phyloP scores from a whole-genome alignment of 2,113 vertebrate species.

The Eulemur rufifrons region DNA sequence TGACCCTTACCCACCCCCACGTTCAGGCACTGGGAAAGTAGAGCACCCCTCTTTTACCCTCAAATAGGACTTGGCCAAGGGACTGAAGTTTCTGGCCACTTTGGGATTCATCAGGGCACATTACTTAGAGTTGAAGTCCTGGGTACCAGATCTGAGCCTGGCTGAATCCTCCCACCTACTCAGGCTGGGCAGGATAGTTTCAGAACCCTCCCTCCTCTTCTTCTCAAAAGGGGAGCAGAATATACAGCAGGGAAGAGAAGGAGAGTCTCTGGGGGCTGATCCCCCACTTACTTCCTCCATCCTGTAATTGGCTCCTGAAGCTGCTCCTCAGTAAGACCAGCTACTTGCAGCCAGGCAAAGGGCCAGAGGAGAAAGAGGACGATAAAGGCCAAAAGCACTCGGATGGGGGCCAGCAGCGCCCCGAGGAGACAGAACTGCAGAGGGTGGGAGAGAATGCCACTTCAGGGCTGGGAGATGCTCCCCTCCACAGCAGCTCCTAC shows the following conservation, averaged over 20 bases:
- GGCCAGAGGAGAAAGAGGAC: constrained; percentile 91
- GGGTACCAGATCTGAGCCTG: not conserved
- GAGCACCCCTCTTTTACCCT: not conserved
- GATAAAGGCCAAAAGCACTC: constrained; percentile 81
- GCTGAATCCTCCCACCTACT: not conserved
- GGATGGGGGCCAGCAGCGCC: constrained; percentile 86
- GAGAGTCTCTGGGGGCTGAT: not conserved
- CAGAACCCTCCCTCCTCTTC: not conserved
- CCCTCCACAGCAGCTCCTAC: not conserved
- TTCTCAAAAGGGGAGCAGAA: not conserved
- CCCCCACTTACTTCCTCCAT: constrained; percentile 85
- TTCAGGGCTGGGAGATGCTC: not conserved
- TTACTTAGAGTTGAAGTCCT: not conserved
- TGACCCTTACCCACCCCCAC: not conserved
- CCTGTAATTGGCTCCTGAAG: constrained; percentile 84
- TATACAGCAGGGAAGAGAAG: not conserved
- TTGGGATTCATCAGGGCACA: not conserved
- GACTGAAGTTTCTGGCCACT: not conserved
- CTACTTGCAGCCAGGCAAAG: constrained; percentile 86
- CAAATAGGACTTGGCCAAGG: not conserved
- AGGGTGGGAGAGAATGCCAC: constrained; percentile 26
- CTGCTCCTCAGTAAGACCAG: constrained; percentile 86
- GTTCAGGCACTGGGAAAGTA: not conserved
- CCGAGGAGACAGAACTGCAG: constrained; percentile 88
- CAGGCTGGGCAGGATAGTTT: not conserved